These are phyloP conservation scores for Drosophila yooni DNA, from an alignment of 2,888 invertebrate genomes.

Conservation along the genomic window DNA sequence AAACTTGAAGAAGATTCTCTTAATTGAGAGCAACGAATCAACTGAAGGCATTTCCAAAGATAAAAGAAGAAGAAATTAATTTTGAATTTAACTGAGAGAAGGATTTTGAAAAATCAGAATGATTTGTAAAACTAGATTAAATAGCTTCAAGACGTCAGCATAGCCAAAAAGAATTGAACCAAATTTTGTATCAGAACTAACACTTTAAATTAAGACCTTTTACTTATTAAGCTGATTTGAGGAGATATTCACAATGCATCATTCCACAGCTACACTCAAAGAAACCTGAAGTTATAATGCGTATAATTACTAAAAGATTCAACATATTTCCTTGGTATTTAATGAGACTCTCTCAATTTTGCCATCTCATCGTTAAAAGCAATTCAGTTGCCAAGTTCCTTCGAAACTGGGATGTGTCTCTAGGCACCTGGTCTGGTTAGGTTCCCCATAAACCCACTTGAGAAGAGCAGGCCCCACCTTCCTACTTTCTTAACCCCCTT, in stretches of 20 bases:
- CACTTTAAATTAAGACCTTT: neutral
- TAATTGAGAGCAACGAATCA: neutral
- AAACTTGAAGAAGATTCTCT: neutral
- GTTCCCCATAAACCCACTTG: constrained; percentile 20
- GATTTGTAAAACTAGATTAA: neutral
- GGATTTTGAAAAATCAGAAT: neutral
- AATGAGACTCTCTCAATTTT: constrained; percentile 4
- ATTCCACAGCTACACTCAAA: neutral
- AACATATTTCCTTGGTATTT: neutral
- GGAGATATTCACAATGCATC: neutral
- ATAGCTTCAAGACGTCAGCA: neutral
- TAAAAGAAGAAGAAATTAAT: neutral
- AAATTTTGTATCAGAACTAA: neutral
- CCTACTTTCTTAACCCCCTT: neutral
- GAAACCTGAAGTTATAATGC: neutral
- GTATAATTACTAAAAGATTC: neutral
- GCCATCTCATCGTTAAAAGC: neutral
- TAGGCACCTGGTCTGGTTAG: constrained; percentile 22
- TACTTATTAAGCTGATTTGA: neutral
- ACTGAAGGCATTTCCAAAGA: neutral
- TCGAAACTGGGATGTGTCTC: neutral
- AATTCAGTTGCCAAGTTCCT: constrained; percentile 28
- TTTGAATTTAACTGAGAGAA: neutral
- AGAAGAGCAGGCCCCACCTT: neutral
- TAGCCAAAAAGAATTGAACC: neutral